Conservation (phyloP, 2,797 vertebrate species). For the Strix occidentalis region DNA sequence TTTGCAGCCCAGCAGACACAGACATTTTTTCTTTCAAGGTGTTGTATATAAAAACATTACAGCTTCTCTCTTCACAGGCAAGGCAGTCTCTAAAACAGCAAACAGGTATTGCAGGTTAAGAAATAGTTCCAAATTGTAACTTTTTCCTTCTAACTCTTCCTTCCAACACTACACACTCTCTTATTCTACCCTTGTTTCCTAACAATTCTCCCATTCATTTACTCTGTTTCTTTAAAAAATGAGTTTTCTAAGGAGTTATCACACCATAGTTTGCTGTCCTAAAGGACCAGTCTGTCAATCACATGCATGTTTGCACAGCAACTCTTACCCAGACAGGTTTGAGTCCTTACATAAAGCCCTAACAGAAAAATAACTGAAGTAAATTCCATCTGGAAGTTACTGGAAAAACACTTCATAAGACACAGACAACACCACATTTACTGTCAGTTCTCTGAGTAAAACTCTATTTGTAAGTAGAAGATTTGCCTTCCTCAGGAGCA, state of each 20-base stretch:
- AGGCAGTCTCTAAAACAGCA: not conserved
- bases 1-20: not conserved
- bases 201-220: not conserved
- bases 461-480: not conserved
- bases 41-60: not conserved
- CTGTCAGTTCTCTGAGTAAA: not conserved
- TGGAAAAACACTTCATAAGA: not conserved
- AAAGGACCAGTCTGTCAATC: not conserved
- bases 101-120: not conserved
- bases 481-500: not conserved
- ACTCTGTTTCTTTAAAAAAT: not conserved
- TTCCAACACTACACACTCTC: not conserved
- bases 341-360: not conserved
- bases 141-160: not conserved
- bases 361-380: not conserved
- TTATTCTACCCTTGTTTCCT: not conserved
- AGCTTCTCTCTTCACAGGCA: not conserved
- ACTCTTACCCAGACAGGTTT: not conserved
- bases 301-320: not conserved
- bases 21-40: not conserved
- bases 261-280: not conserved
- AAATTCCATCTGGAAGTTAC: not conserved
- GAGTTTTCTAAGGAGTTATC: not conserved
- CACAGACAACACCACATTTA: rapidly evolving
- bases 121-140: not conserved